Percentiles rank a stretch among this genome's conserved stretches.
phyloP scores from a whole-genome alignment of 2,113 vertebrate genomes.

The Alexandromys fortis region DNA sequence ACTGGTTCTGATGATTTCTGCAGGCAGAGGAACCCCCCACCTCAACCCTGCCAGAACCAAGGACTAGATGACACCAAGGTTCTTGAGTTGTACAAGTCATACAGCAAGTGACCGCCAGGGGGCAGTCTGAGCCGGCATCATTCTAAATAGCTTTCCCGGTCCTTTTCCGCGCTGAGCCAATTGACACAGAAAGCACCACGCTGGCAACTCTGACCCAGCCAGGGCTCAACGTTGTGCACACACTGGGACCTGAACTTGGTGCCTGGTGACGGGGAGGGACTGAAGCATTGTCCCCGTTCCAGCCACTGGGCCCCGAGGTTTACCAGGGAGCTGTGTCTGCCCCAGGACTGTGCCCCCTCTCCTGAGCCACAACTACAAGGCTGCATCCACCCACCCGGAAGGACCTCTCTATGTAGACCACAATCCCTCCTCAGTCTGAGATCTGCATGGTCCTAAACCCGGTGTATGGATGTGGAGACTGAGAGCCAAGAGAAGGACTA shows the following conservation, averaged over 20 bases:
- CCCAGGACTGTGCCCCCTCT: neutral
- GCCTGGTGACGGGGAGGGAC: neutral
- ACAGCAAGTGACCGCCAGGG: neutral
- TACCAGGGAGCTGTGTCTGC: rapidly evolving
- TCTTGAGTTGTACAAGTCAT: neutral
- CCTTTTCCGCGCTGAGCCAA: neutral
- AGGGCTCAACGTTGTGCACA: neutral
- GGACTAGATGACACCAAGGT: neutral
- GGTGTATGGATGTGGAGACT: neutral
- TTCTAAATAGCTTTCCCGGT: neutral
- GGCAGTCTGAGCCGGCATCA: conserved; percentile 23
- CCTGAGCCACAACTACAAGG: neutral
- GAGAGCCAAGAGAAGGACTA: neutral
- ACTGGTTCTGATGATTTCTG: neutral
- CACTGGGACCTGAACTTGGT: neutral
- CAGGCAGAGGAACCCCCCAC: neutral
- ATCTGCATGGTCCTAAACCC: neutral
- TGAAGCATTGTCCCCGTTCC: neutral
- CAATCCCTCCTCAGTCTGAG: no score
- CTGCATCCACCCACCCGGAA: neutral
- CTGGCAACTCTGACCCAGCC: neutral
- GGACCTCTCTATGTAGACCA: neutral
- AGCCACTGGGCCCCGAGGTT: neutral
- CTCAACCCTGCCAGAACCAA: neutral
- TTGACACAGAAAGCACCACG: conserved; percentile 31